Conservation (phyloP, 2,797 vertebrate species). For the Chelon auratus region DNA sequence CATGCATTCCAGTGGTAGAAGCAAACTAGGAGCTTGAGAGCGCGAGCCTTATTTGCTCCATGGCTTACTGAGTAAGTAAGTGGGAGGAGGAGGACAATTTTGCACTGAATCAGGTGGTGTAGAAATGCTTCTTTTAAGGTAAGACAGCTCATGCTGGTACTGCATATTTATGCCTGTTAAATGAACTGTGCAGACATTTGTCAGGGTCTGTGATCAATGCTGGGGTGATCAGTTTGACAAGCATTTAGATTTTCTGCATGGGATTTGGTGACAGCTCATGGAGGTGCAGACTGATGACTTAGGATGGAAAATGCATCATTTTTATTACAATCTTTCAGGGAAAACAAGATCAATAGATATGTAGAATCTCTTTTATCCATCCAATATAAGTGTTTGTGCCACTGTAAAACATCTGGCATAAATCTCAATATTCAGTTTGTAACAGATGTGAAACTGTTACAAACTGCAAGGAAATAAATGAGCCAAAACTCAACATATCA, state of each 20-base stretch:
- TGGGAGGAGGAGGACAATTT: not conserved
- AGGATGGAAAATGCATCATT: not conserved
- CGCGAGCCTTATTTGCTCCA: not conserved
- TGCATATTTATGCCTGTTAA: not conserved
- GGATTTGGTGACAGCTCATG: slow-evolving; percentile 5
- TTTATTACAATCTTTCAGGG: not conserved
- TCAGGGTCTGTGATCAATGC: slow-evolving; percentile 7
- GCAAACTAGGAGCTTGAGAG: not conserved
- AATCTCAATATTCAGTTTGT: too few species aligned
- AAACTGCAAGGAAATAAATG: too few species aligned
- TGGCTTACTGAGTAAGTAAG: too few species aligned
- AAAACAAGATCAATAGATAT: not conserved
- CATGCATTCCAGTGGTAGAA: too few species aligned
- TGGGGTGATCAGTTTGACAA: slow-evolving; percentile 6
- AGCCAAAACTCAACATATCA: too few species aligned
- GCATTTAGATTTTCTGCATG: not conserved
- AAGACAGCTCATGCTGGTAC: not conserved
- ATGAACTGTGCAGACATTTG: slow-evolving; percentile 1
- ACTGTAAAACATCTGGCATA: too few species aligned
- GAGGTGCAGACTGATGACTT: not conserved
- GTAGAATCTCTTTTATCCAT: not conserved
- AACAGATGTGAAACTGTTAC: too few species aligned
- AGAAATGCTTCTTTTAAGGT: not conserved
- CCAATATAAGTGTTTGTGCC: not conserved
- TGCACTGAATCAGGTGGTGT: not conserved